These are phyloP conservation scores for Polymixis lichenea DNA, from an alignment of 2,888 invertebrate genomes.

Conservation along the genomic window DNA sequence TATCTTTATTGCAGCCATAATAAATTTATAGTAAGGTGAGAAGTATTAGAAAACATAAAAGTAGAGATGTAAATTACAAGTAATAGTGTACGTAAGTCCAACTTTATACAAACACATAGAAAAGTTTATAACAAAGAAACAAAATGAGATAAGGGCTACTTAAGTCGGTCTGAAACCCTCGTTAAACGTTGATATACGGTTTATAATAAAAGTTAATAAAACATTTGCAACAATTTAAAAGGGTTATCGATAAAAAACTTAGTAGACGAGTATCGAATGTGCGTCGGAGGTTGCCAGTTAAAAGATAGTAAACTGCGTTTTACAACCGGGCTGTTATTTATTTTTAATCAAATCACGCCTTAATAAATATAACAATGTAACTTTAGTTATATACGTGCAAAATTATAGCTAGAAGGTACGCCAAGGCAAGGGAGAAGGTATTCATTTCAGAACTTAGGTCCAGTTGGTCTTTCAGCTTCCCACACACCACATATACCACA, in stretches of 20 bases:
- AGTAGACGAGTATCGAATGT: slow-evolving; percentile 85
- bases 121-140: slow-evolving; percentile 84
- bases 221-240: slow-evolving; percentile 89
- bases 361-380: slow-evolving; percentile 76
- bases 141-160: slow-evolving; percentile 87
- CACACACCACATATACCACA: neutral
- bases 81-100: slow-evolving; percentile 56
- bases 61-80: slow-evolving; percentile 50
- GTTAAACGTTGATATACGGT: slow-evolving; percentile 89
- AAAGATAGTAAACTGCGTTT: slow-evolving; percentile 87
- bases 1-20: slow-evolving; percentile 60
- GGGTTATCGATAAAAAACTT: slow-evolving; percentile 86
- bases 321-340: slow-evolving; percentile 80
- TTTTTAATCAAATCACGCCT: slow-evolving; percentile 80
- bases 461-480: slow-evolving; percentile 3
- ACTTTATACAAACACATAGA: slow-evolving; percentile 69
- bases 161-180: slow-evolving; percentile 81
- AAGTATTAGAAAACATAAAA: slow-evolving; percentile 65
- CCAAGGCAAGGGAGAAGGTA: neutral
- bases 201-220: slow-evolving; percentile 89
- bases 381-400: slow-evolving; percentile 42
- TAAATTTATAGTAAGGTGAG: slow-evolving; percentile 62
- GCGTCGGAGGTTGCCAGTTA: slow-evolving; percentile 78
- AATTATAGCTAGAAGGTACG: slow-evolving; percentile 8
- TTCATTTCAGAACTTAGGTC: slow-evolving; percentile 9